Evolutionary conservation across 2,888 invertebrate species (phyloP).

Genomic region (Tiliacea citrago): DNA sequence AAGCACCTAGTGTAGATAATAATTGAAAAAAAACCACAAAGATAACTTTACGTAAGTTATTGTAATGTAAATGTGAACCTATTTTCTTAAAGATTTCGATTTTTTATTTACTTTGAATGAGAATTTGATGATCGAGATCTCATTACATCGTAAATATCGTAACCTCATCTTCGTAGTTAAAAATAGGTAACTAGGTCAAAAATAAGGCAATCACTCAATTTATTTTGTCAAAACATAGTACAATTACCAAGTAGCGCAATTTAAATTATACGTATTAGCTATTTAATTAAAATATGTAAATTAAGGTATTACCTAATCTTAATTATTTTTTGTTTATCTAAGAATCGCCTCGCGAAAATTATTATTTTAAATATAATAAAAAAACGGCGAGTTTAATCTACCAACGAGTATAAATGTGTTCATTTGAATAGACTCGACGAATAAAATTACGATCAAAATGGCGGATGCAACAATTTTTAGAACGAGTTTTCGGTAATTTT

Average conservation of each 20-base stretch:
- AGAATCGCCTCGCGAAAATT: not conserved
- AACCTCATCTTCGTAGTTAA: not conserved
- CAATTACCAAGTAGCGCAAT: not conserved
- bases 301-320: not conserved
- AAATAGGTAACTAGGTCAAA: not conserved
- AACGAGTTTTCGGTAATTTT: slow-evolving; percentile 27
- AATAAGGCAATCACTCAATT: not conserved
- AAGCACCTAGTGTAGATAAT: too few relatives aligned
- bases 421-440: slow-evolving; percentile 23
- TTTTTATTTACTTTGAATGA: not conserved
- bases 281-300: slow-evolving; percentile 1
- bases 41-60: not conserved
- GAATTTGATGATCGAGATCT: not conserved
- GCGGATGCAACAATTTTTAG: slow-evolving; percentile 16
- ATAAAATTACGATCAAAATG: slow-evolving; percentile 40
- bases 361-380: not conserved
- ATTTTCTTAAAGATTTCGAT: not conserved
- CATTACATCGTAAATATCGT: not conserved
- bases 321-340: slow-evolving; percentile 1
- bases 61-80: not conserved
- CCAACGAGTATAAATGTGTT: not conserved
- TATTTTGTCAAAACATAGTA: not conserved
- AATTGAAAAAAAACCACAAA: not conserved
- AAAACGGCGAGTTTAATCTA: too few relatives aligned
- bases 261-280: not conserved